Evolutionary conservation across 2,888 invertebrate genomes (phyloP), one percentile per base, ranked within the genome.

Genomic region (Acronicta alni): DNA sequence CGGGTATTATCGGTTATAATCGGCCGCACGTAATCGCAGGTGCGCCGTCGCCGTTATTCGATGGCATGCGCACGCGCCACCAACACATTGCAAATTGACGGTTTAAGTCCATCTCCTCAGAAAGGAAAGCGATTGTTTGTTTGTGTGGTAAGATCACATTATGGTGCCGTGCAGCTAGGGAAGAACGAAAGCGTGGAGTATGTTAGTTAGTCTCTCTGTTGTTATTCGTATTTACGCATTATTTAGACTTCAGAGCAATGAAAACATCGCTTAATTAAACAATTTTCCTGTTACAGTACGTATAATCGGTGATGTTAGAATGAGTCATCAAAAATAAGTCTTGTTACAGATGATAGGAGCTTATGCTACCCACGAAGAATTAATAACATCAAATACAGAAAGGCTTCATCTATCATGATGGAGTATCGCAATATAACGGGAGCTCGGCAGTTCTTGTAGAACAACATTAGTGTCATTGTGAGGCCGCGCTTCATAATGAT

Each of bases 41-140:
- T 85, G 80, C 72, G 72, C 74, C 62, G 63, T 68, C 75, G 74
- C 81, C 77, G 79, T 77, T 76, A 80, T 63, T 60, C 70, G 75
- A 75, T 81, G 76, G 77, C 77, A 72, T 68, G 67, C 53, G 65
- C 75, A 79, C 72, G 77, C 65, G 72, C 53, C 69, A 17, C 45
- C 41, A 75, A 77, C 83, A 81, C 77, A 81, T 83, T 81, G 82
- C 85, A 87, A 87, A 88, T 88, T 88, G 84, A 81, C 75, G 80
- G 83, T 80, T 84, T 79, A 69, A 75, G 80, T 75, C 69, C 51
- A 66, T 69, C 66, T 61, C 57, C 47, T 53, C 14, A 56, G 43
- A 44, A 73, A 66, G 76, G 30, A 48, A 60, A 43, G 47, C 68
- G 72, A 46, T 73, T 57, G 69, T 76, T 68, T 59, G 57, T 69